Base-by-base conservation (phyloP, 1,140 invertebrate species). In the Rhopalosiphum maidis region DNA sequence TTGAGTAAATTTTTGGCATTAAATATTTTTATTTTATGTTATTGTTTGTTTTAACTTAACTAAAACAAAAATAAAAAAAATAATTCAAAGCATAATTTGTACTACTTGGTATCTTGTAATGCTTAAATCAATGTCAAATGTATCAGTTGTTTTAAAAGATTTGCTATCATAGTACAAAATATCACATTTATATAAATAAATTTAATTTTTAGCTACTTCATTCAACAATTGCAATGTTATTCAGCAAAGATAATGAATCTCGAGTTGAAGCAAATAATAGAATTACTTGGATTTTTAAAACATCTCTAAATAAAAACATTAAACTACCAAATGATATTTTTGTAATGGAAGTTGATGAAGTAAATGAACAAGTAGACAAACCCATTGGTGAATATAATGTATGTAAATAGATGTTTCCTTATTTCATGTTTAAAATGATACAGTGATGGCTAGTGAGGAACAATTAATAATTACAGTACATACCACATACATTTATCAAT, bases 121-220 rank as follows among this genome's bases (percentile, higher is more conserved):
- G 4, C 11, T 6, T 77, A n/a, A 77, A n/a, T 77, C 15, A 30
- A 68, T 68, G 30, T 68, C 60, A 68, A 18, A 68, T 68, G 5
- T 77, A 4, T 35, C 18, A n/a, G n/a, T n/a, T 18, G n/a, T n/a
- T 77, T 18, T 68, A 15, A 4, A 68, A 68, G 0, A 30, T 15
- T 68, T n/a, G 3, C n/a, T 15, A 30, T 30, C 60, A 68, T 68
- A 68, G 11, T 68, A 60, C 8, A 30, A 25, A 1, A 0, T 30
- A 68, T 68, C 25, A 68, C 8, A 60, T 60, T 60, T 60, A 60
- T 9, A 60, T 60, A 25, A 35, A n/a, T 22, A 21, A 88, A 35
- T 77, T 91, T 91, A 30, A 86, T 30, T 92, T 92, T 77, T 55
- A 93, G 91, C 41, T 93, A 86, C 48, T 93, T 85, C 91, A 93